A percentile compares a stretch with the other conserved stretches of the same genome.
Evolutionary conservation across 2,797 vertebrate genomes (phyloP).

Genomic region (Chelonia mydas): DNA sequence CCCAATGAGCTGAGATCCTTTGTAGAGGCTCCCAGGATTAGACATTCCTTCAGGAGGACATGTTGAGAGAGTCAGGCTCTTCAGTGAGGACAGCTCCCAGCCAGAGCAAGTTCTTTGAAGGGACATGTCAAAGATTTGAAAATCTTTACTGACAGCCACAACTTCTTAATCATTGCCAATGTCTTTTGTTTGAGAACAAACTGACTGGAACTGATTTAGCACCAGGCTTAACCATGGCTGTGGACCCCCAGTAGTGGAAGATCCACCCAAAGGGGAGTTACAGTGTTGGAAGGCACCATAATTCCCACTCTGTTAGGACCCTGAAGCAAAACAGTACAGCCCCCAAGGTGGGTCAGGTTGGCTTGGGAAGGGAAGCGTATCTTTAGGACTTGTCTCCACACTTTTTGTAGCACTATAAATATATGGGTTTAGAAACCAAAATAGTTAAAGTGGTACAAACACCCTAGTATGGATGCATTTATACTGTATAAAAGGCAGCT

Average conservation of each 20-base stretch:
- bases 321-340: background rate
- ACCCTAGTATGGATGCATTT: accelerated
- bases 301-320: background rate
- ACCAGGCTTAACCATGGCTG: background rate
- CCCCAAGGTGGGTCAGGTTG: background rate
- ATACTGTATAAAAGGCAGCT: background rate
- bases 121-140: background rate
- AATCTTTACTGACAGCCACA: background rate
- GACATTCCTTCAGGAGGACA: background rate
- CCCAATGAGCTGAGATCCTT: background rate
- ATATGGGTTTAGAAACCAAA: background rate
- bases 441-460: background rate
- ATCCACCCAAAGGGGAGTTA: background rate
- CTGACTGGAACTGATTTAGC: background rate
- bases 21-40: background rate
- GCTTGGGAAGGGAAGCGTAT: background rate
- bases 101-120: background rate
- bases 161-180: background rate
- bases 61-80: background rate
- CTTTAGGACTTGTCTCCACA: background rate
- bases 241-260: background rate
- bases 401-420: background rate
- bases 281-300: background rate
- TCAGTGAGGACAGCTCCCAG: background rate
- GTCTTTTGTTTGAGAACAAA: background rate